phyloP scores from a whole-genome alignment of 64 coral and sea anemone species.

The Dendronephthya gigantea region DNA sequence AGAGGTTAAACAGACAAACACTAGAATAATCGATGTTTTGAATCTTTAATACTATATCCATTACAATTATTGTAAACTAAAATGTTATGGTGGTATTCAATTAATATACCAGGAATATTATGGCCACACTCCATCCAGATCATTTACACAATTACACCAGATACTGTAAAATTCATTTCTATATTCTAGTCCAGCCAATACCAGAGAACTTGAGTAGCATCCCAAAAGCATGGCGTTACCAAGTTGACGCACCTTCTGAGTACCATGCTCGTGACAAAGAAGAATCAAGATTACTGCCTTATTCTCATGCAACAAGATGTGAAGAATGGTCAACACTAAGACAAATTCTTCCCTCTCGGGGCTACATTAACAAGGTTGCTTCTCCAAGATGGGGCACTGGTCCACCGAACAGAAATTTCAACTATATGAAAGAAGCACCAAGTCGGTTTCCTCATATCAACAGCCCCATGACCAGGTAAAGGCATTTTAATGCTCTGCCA shows the following conservation, averaged over 20 bases:
- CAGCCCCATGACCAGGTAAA: constrained; percentile 93
- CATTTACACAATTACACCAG: too few species aligned
- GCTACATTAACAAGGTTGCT: constrained; percentile 31
- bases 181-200: constrained; percentile 29
- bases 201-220: background rate
- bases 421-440: constrained; percentile 32
- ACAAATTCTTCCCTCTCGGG: constrained; percentile 76
- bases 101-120: too few species aligned
- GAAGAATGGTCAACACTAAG: constrained; percentile 94
- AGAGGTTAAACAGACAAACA: too few species aligned
- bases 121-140: too few species aligned
- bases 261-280: constrained; percentile 73
- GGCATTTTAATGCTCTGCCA: background rate
- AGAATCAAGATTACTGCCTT: constrained; percentile 74
- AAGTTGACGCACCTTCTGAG: constrained; percentile 51
- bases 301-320: constrained; percentile 69
- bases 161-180: too few species aligned
- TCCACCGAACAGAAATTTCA: background rate
- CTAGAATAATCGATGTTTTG: too few species aligned
- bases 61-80: too few species aligned
- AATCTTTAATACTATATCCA: too few species aligned
- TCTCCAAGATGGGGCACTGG: constrained; percentile 77
- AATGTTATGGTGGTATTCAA: too few species aligned
- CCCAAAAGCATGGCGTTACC: constrained; percentile 56
- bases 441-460: constrained; percentile 86